Conservation (phyloP, 2,888 invertebrate genomes). For the Chalcosyrphus nemorum region DNA sequence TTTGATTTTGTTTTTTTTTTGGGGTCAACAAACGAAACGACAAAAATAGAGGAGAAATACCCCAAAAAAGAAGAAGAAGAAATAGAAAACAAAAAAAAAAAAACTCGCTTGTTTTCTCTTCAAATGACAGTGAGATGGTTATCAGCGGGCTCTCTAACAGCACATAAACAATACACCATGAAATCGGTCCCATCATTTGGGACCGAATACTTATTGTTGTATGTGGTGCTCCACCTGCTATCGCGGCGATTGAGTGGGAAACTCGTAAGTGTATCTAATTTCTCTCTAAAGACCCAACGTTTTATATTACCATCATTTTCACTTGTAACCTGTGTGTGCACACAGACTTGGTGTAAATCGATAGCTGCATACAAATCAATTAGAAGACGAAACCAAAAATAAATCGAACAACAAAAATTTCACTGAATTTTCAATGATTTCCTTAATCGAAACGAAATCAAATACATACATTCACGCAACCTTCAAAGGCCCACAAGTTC, state of each 20-base stretch:
- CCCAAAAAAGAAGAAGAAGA: not conserved
- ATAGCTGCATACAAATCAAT: conserved; percentile 73
- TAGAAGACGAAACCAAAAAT: conserved; percentile 44
- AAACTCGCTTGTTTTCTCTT: conserved; percentile 65
- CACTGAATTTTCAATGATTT: conserved; percentile 73
- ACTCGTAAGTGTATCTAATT: conserved; percentile 70
- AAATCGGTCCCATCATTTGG: conserved; percentile 52
- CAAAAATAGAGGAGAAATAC: conserved; percentile 41
- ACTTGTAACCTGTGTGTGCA: conserved; percentile 50
- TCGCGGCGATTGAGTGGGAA: conserved; percentile 36
- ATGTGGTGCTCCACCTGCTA: conserved; percentile 59
- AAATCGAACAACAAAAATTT: conserved; percentile 46
- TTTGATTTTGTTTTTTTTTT: conserved; percentile 29
- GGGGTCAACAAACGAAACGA: conserved; percentile 73
- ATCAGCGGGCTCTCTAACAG: conserved; percentile 60
- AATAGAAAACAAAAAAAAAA: not conserved
- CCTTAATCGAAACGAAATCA: conserved; percentile 74
- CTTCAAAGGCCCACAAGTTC: conserved; percentile 72
- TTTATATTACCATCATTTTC: conserved; percentile 60
- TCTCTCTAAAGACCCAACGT: conserved; percentile 65
- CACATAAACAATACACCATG: conserved; percentile 70
- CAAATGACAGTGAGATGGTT: conserved; percentile 65
- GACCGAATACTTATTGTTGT: not conserved
- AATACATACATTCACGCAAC: conserved; percentile 73
- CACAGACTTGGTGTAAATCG: conserved; percentile 56